Base-by-base conservation (phyloP, 2,113 vertebrate species). In the Sylvilagus bachmani region DNA sequence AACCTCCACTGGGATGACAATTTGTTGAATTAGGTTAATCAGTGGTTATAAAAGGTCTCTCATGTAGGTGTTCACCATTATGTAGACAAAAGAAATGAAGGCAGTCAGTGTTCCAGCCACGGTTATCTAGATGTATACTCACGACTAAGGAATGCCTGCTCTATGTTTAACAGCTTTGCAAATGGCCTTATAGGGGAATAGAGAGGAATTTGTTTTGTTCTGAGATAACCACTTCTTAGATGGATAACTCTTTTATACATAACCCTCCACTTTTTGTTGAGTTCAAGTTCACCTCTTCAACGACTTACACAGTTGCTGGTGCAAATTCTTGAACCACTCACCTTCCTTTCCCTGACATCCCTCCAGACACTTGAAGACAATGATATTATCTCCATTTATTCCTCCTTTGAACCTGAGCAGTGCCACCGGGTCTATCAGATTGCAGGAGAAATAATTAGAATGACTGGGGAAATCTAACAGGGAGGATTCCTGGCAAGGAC, bases 381-480 rank as follows among this genome's bases (percentile, higher is more conserved):
- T 44, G 31, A 93, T 90, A 51, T 84, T 66, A 83, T 86, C 74
- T 93, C 70, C 25, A 36, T 49, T 89, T 89, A 71, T 87, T 96
- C 71, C 86, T 91, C 53, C 79, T 96, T 64, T 93, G 79, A 91
- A 77, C n/a, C 29, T 69, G 16, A 84, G 77, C 53, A 61, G n/a
- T 5, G 70, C 82, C 0, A 2, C 16, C 17, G 24, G 29, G 10
- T 87, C 55, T 90, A 87, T 93, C 27, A 71, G 89, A 93, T 61
- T 70, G 16, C 21, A 66, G 33, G 12, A 58, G 81, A 85, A 79
- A 82, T 66, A 55, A 95, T 66, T 11, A 95, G 66, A 94, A 82
- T 58, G 51, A 14, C 55, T 81, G 19, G 62, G 21, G 33, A 88
- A 66, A 3, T 73, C 3, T 53, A 51, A 79, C 33, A 55, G 58